Base-by-base conservation (phyloP, 2,888 invertebrate species). In the Diarsia dahlii region DNA sequence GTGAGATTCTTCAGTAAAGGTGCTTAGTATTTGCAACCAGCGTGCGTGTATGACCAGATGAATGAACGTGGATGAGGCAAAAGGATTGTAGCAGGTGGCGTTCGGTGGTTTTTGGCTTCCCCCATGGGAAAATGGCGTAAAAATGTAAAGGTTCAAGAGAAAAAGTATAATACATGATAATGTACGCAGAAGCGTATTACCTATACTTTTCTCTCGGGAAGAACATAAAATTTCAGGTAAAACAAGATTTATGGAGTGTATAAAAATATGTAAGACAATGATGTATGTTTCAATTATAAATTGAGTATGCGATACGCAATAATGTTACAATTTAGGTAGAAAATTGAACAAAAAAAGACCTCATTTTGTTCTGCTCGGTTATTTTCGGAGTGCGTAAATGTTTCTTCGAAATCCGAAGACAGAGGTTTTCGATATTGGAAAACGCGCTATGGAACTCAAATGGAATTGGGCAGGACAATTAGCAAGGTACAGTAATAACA, bases 211-310 rank as follows among this genome's bases (percentile, higher is more conserved):
- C 39, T 39, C 39, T 39, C 39, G 39, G 66, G 84, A 66, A 63
- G 18, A 52, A 15, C 69, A 63, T 69, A 84, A 62, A 79, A 73
- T 64, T 71, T 63, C 28, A 63, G 83, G 74, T 65, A 50, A 65
- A 50, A 46, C 18, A 70, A 79, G 62, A 84, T 45, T 48, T 74
- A 73, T 79, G 20, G 46, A 52, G 18, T 67, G 28, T 62, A 72
- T 70, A 80, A 81, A 74, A 79, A 62, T 60, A 13, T 64, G 60
- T 56, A 65, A 46, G 74, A 81, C 69, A 73, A 74, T 70, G 62
- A 79, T 79, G 69, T 81, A 84, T 81, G 62, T 80, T 66, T 70
- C 80, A 81, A 81, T 81, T 84, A 79, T 66, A 23, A 73, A 73
- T 70, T 69, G 66, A 52, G 13, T 67, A 69, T 63, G n/a, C 48